Evolutionary conservation across 2,888 invertebrate species (phyloP).

Genomic region (Morinoia aosen): DNA sequence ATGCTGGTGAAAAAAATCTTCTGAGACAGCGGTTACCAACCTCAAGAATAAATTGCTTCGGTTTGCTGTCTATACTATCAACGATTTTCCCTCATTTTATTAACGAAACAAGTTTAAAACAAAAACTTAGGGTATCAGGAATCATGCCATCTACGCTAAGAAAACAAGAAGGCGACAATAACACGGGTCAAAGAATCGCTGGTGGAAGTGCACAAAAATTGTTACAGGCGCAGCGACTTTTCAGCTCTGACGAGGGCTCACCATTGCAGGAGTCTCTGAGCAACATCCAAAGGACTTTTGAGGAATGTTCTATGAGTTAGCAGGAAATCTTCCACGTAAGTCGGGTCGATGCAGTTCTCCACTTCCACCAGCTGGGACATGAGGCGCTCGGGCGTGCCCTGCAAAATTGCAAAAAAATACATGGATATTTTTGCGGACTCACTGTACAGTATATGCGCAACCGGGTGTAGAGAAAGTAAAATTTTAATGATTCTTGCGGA

Average conservation of each 20-base stretch:
- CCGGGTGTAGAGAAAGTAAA: no score
- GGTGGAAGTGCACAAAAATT: not conserved
- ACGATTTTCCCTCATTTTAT: not conserved
- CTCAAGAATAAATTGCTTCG: not conserved
- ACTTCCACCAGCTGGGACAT: slow-evolving; percentile 96
- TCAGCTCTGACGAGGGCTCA: slow-evolving; percentile 61
- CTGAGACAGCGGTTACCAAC: not conserved
- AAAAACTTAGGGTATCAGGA: not conserved
- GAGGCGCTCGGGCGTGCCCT: slow-evolving; percentile 88
- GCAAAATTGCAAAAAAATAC: slow-evolving; percentile 52
- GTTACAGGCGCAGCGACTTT: no score
- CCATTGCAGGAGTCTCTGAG: slow-evolving; percentile 89
- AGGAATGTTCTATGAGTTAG: slow-evolving; percentile 97
- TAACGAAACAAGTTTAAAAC: not conserved
- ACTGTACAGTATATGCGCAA: no score
- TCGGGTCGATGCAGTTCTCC: slow-evolving; percentile 92
- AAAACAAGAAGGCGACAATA: not conserved
- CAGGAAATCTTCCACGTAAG: slow-evolving; percentile 99
- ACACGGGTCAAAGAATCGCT: not conserved
- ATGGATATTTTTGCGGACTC: slow-evolving; percentile 23
- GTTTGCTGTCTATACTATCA: not conserved
- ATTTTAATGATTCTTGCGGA: no score
- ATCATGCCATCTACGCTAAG: not conserved
- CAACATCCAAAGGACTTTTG: slow-evolving; percentile 86
- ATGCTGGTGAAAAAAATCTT: not conserved